Percentiles rank a stretch among this genome's conserved stretches.
phyloP scores from a whole-genome alignment of 2,113 vertebrate species.

The Pedetes capensis region DNA sequence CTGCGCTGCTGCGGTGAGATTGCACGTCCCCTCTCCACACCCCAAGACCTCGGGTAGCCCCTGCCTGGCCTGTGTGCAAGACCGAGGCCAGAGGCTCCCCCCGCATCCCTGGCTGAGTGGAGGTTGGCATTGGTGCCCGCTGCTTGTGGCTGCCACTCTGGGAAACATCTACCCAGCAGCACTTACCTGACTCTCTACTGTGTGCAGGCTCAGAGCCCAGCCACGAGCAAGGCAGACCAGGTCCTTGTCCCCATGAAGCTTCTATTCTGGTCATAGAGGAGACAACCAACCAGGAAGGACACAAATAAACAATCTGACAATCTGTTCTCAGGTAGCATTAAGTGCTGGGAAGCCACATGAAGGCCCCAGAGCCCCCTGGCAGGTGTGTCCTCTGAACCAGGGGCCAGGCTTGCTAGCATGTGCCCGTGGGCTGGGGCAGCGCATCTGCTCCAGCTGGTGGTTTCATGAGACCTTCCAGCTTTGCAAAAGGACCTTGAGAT shows the following conservation, averaged over 20 bases:
- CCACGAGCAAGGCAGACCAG: neutral
- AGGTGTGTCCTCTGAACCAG: neutral
- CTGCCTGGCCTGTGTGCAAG: neutral
- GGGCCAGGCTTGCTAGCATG: no score
- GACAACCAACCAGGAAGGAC: no score
- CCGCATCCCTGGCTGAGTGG: neutral
- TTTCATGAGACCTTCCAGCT: accelerated
- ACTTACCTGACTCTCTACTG: neutral
- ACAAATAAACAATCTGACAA: no score
- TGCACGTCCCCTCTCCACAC: neutral
- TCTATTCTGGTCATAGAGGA: neutral
- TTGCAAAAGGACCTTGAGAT: neutral
- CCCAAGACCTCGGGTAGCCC: neutral
- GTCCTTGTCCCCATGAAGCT: neutral
- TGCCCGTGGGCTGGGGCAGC: no score
- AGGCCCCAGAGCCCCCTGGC: neutral
- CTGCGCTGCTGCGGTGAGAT: neutral
- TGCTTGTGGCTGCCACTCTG: neutral
- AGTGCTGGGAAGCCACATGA: neutral
- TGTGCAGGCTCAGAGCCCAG: neutral
- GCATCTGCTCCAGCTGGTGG: neutral
- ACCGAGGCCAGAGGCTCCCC: neutral
- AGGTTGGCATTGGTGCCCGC: neutral
- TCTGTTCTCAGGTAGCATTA: neutral
- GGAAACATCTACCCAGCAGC: accelerated